Evolutionary conservation across 2,797 vertebrate species (phyloP), one percentile per base, ranked within the genome.

Genomic region (Pagetopsis macropterus): DNA sequence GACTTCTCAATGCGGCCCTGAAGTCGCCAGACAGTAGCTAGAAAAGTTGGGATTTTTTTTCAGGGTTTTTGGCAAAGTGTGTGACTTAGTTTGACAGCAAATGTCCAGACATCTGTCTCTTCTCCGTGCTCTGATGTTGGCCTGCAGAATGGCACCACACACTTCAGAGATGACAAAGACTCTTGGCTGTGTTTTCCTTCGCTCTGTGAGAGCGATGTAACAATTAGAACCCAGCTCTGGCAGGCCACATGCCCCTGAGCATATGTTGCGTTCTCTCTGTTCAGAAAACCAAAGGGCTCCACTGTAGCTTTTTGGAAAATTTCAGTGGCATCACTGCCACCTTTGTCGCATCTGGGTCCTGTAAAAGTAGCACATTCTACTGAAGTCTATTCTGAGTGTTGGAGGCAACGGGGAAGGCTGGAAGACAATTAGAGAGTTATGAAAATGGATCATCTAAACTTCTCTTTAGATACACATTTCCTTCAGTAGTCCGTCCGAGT

Each of bases 101-200:
- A 94, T 93, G 91, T 94, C 93, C 93, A 88, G 92, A 94, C 95
- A 95, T 95, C 94, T 95, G 95, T 92, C 94, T 92, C 84, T 75
- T 84, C 84, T 89, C 83, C 70, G 27, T 78, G 89, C 89, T 93
- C 90, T 91, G 90, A 91, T 93, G 92, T 91, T 85, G 87, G 90
- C 81, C 88, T 83, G 89, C 88, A 90, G 90, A 70, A 70, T 85
- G 86, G 84, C 89, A 90, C 82, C 86, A 74, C 87, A 89, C 91
- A 91, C 87, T 90, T 89, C 91, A 83, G 84, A 92, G 89, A 91
- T 92, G 92, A 95, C 94, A 95, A 95, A 95, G 93, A 93, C 91
- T 88, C 88, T 93, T 93, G 92, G 93, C 91, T 60, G 79, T 84
- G 85, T 88, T 91, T 86, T 90, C 84, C 84, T 78, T 45, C 55